Evolutionary conservation across 1,140 invertebrate species (phyloP).

Genomic region (Amyelois transitella): DNA sequence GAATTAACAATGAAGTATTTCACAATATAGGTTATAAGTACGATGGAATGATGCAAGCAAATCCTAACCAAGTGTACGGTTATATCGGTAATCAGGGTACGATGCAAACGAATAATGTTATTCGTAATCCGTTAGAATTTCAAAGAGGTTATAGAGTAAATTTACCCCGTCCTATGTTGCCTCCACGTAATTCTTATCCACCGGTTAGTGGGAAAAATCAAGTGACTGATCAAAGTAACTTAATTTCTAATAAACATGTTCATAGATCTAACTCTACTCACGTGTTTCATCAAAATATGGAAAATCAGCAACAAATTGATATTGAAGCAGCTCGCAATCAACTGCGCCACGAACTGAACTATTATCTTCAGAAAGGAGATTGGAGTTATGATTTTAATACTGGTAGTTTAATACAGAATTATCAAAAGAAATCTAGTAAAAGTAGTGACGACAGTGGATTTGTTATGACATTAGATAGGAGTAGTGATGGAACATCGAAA

Average conservation of each 20-base stretch:
- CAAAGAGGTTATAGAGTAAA: conserved; percentile 73
- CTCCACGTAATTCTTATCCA: conserved; percentile 77
- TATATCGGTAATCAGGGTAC: conserved; percentile 73
- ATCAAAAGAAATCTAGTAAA: conserved; percentile 70
- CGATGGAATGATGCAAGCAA: conserved; percentile 49
- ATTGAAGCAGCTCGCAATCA: conserved; percentile 65
- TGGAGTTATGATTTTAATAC: conserved; percentile 71
- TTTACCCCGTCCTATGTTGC: conserved; percentile 74
- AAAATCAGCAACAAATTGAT: conserved; percentile 56
- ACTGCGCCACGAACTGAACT: conserved; percentile 64
- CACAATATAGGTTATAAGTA: conserved; percentile 64
- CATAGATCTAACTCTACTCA: conserved; percentile 74
- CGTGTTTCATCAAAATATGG: conserved; percentile 69
- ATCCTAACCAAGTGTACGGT: conserved; percentile 66
- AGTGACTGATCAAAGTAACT: conserved; percentile 66
- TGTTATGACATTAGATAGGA: conserved; percentile 69
- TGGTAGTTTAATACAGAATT: conserved; percentile 67
- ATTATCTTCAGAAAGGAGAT: conserved; percentile 68
- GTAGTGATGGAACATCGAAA: conserved; percentile 67
- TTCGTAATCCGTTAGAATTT: conserved; percentile 74
- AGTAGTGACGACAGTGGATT: conserved; percentile 70
- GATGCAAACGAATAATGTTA: conserved; percentile 64
- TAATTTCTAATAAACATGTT: conserved; percentile 71
- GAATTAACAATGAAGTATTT: conserved; percentile 62
- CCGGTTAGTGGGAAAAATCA: conserved; percentile 73